Base-by-base conservation (phyloP, 2,888 invertebrate genomes). In the Sclerodermus sp. region DNA sequence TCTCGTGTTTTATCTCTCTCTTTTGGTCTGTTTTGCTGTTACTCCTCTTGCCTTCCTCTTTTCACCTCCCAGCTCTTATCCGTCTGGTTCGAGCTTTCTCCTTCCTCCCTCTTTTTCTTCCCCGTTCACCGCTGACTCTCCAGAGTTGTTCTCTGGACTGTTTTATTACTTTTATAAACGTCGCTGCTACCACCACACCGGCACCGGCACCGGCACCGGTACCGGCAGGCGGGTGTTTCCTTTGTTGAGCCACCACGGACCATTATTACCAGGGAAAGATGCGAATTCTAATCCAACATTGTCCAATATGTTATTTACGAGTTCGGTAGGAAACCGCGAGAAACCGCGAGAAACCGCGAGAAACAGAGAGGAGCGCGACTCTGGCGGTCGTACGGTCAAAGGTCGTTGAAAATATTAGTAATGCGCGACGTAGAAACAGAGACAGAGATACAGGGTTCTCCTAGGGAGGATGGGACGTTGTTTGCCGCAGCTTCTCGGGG, bases 131-230 rank as follows among this genome's bases (percentile, higher is more conserved):
- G 53, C 60, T 65, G 62, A 55, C 62, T 60, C 62, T 59, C 50
- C 47, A 54, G 63, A 70, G 64, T 69, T 64, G 66, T 67, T 68
- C 65, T 67, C 66, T n/a, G 66, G 64, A 69, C 69, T 68, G 71
- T 72, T 71, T 70, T 73, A 72, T 71, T 73, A 70, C 69, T 68
- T 70, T 71, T 68, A 66, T 67, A 67, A 70, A 72, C 58, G 67
- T 66, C 70, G 71, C 62, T 62, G 62, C 58, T 53, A 55, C 52
- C 55, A 49, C 47, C 4, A 3, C 46, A 23, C 40, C 32, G 60
- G 49, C 55, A 53, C 49, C 49, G 43, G 48, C 60, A 37, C 39
- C 34, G 12, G 14, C 39, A 10, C 18, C 45, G 34, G 38, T 29
- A 45, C 29, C 56, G 45, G 50, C 23, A 37, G 29, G 58, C 62